Conservation (phyloP, 2,113 vertebrate genomes). For the Ageneiosus marmoratus region DNA sequence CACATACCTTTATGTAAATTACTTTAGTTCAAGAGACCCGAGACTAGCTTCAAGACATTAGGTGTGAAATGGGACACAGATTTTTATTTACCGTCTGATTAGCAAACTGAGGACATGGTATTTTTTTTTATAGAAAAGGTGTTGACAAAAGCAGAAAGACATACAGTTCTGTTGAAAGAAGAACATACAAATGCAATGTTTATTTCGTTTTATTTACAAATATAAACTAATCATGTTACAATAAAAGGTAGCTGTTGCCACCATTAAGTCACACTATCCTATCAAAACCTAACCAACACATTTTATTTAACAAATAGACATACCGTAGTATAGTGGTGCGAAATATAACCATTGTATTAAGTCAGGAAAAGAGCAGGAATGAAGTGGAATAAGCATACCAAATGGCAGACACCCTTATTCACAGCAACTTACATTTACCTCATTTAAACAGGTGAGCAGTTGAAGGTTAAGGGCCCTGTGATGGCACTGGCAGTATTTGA, state of each 20-base stretch:
- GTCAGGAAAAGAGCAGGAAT: too few species aligned
- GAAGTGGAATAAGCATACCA: too few species aligned
- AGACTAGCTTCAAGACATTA: not conserved
- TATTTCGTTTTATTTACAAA: not conserved
- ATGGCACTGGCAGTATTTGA: too few species aligned
- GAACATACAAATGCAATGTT: too few species aligned
- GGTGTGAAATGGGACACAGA: not conserved
- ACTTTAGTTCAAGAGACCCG: not conserved
- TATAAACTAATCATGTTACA: not conserved
- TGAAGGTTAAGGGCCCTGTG: too few species aligned
- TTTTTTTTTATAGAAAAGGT: not conserved
- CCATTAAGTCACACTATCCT: not conserved
- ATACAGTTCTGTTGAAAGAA: too few species aligned
- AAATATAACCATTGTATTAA: too few species aligned
- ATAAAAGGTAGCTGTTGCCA: not conserved
- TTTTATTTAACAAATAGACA: not conserved
- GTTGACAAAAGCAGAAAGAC: not conserved
- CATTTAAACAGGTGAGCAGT: too few species aligned
- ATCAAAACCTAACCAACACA: not conserved
- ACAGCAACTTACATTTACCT: too few species aligned
- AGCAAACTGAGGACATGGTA: not conserved
- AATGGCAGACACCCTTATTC: too few species aligned
- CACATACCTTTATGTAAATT: not conserved
- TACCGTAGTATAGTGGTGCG: too few species aligned
- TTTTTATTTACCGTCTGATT: not conserved